Conservation (phyloP, 2,888 invertebrate genomes). For the Bombylius discolor region DNA sequence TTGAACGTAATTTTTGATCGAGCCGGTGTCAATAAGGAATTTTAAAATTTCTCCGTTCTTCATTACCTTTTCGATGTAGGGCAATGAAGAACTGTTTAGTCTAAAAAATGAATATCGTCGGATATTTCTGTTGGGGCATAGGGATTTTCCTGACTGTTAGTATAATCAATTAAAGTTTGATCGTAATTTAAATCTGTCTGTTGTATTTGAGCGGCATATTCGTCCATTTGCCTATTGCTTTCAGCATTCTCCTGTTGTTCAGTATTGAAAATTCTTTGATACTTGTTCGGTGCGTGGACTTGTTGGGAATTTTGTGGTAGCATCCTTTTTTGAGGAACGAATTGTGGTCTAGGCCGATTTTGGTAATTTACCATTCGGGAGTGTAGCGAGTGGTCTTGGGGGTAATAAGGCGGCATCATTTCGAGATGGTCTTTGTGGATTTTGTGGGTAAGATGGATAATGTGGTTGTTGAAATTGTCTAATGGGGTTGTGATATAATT, state of each 20-base stretch:
- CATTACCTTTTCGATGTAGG: conserved; percentile 5
- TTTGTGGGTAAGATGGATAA: background rate
- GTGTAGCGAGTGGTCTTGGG: conserved; percentile 1
- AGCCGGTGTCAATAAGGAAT: conserved; percentile 8
- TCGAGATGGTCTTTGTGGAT: background rate
- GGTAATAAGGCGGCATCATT: background rate
- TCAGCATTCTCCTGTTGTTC: background rate
- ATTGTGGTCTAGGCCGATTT: background rate
- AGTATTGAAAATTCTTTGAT: background rate
- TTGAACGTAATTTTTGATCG: conserved; percentile 5
- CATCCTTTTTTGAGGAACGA: conserved; percentile 2
- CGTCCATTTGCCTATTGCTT: background rate
- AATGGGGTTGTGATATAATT: background rate
- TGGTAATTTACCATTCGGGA: background rate
- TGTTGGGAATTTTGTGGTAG: background rate
- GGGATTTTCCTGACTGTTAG: background rate
- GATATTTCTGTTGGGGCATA: background rate
- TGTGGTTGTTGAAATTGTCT: background rate
- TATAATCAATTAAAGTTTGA: background rate
- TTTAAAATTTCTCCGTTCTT: conserved; percentile 6
- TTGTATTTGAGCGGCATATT: background rate
- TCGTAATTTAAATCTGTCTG: background rate
- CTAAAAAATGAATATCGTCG: conserved; percentile 10
- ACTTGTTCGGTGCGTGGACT: background rate
- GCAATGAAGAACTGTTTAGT: conserved; percentile 10